These are phyloP conservation scores for Amphipyra berbera DNA, from an alignment of 2,888 invertebrate genomes.

Conservation along the genomic window DNA sequence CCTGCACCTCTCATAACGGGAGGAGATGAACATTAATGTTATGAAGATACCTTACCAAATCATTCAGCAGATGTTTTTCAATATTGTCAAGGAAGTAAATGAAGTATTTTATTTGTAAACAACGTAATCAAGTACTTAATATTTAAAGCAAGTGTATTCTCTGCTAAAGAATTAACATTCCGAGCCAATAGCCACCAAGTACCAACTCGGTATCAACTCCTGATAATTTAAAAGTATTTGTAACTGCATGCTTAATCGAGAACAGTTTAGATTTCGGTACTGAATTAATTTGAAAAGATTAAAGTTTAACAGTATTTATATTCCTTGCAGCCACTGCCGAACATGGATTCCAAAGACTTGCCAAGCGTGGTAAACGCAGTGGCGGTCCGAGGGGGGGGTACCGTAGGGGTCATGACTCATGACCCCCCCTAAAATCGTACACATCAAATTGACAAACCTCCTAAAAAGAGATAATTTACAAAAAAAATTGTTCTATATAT, in stretches of 20 bases:
- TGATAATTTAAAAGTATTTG: conserved; percentile 22
- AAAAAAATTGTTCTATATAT: too few relatives aligned
- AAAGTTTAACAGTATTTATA: neutral
- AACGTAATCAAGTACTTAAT: conserved; percentile 17
- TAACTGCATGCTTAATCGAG: conserved; percentile 31
- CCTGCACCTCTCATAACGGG: neutral
- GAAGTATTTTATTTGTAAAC: conserved; percentile 9
- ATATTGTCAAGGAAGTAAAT: conserved; percentile 2
- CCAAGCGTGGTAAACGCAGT: too few relatives aligned
- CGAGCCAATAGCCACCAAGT: neutral
- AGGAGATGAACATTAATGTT: too few relatives aligned
- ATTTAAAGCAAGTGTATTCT: conserved; percentile 24
- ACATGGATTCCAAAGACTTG: too few relatives aligned
- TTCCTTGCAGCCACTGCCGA: too few relatives aligned
- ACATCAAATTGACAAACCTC: too few relatives aligned
- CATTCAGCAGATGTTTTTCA: conserved; percentile 3
- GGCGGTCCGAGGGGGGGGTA: too few relatives aligned
- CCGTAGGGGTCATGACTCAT: too few relatives aligned
- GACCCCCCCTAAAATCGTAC: too few relatives aligned
- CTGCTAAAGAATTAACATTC: conserved; percentile 24
- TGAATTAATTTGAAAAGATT: conserved; percentile 12
- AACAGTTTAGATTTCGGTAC: conserved; percentile 21
- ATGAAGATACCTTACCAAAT: neutral
- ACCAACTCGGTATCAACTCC: conserved; percentile 11
- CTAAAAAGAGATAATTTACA: too few relatives aligned